These are phyloP conservation scores for Phylloscopus whistleri DNA, from an alignment of 2,113 vertebrate genomes.

Conservation along the genomic window DNA sequence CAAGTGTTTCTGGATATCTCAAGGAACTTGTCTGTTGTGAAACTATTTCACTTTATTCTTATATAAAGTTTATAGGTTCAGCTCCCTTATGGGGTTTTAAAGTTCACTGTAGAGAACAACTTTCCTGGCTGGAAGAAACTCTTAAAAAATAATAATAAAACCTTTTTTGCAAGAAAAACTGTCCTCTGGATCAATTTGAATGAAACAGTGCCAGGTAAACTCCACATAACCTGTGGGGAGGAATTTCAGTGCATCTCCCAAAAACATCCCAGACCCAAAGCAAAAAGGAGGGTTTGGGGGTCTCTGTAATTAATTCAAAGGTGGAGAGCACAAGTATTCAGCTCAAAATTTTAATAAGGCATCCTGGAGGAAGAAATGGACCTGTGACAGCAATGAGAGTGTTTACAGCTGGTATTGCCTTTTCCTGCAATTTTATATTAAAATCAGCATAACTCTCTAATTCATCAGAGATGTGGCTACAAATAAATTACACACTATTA, in stretches of 20 bases:
- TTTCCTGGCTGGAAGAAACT: not conserved
- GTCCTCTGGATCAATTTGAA: not conserved
- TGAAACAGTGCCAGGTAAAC: not conserved
- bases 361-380: not conserved
- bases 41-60: constrained; percentile 3
- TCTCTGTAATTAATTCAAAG: not conserved
- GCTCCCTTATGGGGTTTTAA: not conserved
- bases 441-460: not conserved
- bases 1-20: not conserved
- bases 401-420: not conserved
- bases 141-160: not conserved
- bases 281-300: not conserved
- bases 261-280: not conserved
- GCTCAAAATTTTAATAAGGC: not conserved
- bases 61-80: constrained; percentile 16
- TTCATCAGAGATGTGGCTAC: not conserved
- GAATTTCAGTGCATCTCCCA: not conserved
- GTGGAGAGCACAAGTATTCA: not conserved
- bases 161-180: not conserved
- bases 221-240: not conserved
- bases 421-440: not conserved
- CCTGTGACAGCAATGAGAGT: not conserved
- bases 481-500: not conserved
- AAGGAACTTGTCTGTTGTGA: constrained; percentile 10
- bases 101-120: not conserved